Evolutionary conservation across 2,888 invertebrate genomes (phyloP).

Genomic region (Netelia melanura): DNA sequence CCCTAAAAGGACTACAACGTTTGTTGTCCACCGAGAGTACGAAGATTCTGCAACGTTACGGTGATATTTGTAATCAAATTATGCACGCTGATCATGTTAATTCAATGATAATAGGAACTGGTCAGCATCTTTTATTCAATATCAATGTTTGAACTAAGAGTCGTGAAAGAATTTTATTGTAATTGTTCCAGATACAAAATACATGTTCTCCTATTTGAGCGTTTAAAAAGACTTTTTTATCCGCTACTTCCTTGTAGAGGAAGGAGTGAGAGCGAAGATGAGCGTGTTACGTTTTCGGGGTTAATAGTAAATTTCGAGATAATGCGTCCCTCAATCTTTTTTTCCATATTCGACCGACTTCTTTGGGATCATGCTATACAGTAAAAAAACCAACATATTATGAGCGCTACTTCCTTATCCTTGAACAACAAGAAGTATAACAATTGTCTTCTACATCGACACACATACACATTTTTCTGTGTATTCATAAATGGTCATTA

Average conservation of each 20-base stretch:
- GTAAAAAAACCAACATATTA: slow-evolving; percentile 42
- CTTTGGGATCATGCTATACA: slow-evolving; percentile 78
- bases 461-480: slow-evolving; percentile 30
- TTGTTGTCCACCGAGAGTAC: slow-evolving; percentile 82
- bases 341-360: slow-evolving; percentile 76
- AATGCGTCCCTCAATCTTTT: slow-evolving; percentile 70
- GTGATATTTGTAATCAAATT: slow-evolving; percentile 82
- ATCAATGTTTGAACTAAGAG: slow-evolving; percentile 76
- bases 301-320: slow-evolving; percentile 53
- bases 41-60: slow-evolving; percentile 81
- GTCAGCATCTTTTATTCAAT: slow-evolving; percentile 82
- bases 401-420: background rate
- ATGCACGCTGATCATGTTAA: slow-evolving; percentile 84
- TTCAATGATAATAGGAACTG: slow-evolving; percentile 83
- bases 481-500: background rate
- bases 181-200: slow-evolving; percentile 64
- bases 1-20: slow-evolving; percentile 81
- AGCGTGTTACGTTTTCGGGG: slow-evolving; percentile 46
- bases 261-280: slow-evolving; percentile 7
- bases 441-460: background rate
- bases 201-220: slow-evolving; percentile 62
- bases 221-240: slow-evolving; percentile 49
- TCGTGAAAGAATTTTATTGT: slow-evolving; percentile 57
- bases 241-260: slow-evolving; percentile 20
- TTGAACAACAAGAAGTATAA: no score